phyloP scores from a whole-genome alignment of 2,888 invertebrate genomes.

The Phasia obesa region DNA sequence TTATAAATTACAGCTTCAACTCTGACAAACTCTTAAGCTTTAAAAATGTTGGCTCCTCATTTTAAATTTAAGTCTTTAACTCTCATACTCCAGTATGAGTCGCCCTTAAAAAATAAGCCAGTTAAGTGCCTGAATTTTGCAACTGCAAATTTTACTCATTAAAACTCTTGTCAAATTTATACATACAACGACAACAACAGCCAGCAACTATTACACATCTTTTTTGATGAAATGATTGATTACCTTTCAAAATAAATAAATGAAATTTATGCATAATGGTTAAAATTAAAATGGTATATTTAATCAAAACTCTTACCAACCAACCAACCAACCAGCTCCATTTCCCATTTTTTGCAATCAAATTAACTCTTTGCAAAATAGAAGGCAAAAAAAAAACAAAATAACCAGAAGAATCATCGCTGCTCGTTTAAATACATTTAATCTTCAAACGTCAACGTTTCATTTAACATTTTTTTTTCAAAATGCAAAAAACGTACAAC shows the following conservation, averaged over 20 bases:
- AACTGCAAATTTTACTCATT: constrained; percentile 52
- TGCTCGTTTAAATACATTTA: constrained; percentile 70
- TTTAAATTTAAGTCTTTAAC: background rate
- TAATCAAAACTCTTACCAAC: constrained; percentile 52
- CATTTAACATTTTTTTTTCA: constrained; percentile 62
- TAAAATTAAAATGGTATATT: constrained; percentile 41
- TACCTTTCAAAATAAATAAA: constrained; percentile 73
- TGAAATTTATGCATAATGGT: constrained; percentile 64
- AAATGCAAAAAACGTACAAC: constrained; percentile 20
- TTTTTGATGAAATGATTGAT: constrained; percentile 80
- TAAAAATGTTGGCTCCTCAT: background rate
- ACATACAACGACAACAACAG: constrained; percentile 58
- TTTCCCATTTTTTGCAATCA: constrained; percentile 58
- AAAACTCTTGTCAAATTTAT: constrained; percentile 76
- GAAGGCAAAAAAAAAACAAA: constrained; percentile 27
- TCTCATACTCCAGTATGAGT: background rate
- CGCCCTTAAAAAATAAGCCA: background rate
- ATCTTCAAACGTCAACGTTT: constrained; percentile 71
- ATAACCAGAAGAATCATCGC: constrained; percentile 40
- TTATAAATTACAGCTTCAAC: background rate
- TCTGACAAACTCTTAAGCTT: background rate
- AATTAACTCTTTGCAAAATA: constrained; percentile 69
- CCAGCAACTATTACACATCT: constrained; percentile 19
- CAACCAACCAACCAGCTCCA: constrained; percentile 21
- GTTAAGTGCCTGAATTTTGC: background rate